These are phyloP conservation scores for Pachycephus smyrnensis DNA, from an alignment of 2,888 invertebrate genomes.

Conservation along the genomic window DNA sequence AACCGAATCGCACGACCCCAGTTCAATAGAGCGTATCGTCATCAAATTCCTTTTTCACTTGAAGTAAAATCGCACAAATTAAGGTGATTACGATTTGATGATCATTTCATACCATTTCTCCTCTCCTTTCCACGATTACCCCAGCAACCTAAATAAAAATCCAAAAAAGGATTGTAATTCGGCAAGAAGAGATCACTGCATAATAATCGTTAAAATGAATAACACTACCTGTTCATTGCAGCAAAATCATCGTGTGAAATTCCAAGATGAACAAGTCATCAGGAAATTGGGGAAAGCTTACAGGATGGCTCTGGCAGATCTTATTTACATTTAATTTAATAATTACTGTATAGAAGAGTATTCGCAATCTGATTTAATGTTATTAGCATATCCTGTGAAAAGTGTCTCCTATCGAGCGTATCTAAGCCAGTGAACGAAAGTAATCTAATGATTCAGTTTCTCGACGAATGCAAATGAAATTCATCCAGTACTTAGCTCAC, in stretches of 20 bases:
- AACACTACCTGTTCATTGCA: not conserved
- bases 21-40: not conserved
- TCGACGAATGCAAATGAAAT: slow-evolving; percentile 4
- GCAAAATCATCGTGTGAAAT: not conserved
- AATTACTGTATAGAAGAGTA: not conserved
- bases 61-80: not conserved
- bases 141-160: not conserved
- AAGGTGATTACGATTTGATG: not conserved
- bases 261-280: not conserved
- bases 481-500: not conserved
- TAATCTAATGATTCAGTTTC: not conserved
- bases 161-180: not conserved
- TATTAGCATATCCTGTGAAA: not conserved
- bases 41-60: not conserved
- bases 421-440: not conserved
- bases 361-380: not conserved
- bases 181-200: not conserved
- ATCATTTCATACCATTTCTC: not conserved
- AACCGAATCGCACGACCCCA: not conserved
- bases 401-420: not conserved
- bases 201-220: not conserved
- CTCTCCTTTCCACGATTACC: not conserved
- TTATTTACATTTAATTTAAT: not conserved
- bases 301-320: not conserved
- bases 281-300: not conserved